Evolutionary conservation across 2,888 invertebrate genomes (phyloP), one percentile per base, ranked within the genome.

Genomic region (Linyphia triangularis): DNA sequence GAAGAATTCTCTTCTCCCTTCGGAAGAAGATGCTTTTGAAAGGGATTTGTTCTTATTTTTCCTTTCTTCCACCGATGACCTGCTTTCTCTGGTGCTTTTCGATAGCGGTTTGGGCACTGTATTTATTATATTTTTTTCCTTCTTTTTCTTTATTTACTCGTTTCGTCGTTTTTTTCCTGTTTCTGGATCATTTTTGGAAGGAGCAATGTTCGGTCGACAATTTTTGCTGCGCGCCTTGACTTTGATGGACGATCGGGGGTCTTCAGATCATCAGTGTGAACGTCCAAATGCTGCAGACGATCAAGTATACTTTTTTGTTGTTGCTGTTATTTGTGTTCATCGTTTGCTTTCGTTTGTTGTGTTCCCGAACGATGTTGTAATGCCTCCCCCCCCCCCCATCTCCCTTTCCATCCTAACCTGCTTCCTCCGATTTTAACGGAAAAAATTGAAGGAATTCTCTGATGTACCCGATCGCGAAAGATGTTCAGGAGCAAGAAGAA

Each of bases 201-300:
- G 67, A 72, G 51, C 61, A 57, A 82, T 72, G 72, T 69, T 75
- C 59, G 86, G 70, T 81, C 72, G 72, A 86, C 79, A 81, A 65
- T 86, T 86, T 86, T 81, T 81, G 63, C 73, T 81, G 40, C 70
- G 24, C 40, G 69, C 40, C 43, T 33, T 79, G 86, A 86, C 86
- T 86, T 86, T 86, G 86, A 86, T 86, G 86, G 79, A 86, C 79
- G 86, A 86, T 70, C 51, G 13, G 37, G n/a, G 43, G 40, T 30
- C 61, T 63, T 37, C 51, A 28, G 73, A 86, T 86, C 86, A 86
- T 86, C 86, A 86, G 37, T 33, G 79, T 10, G 79, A 79, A 65
- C 79, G 72, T 78, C 78, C 69, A 85, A 73, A 79, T 65, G 72
- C 70, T 79, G 61, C 78, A 78, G 57, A 85, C 85, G 78, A 78